Percentiles rank a stretch among this genome's conserved stretches.
Evolutionary conservation across 1,140 invertebrate genomes (phyloP).

Genomic region (Zaprionus camerounensis): DNA sequence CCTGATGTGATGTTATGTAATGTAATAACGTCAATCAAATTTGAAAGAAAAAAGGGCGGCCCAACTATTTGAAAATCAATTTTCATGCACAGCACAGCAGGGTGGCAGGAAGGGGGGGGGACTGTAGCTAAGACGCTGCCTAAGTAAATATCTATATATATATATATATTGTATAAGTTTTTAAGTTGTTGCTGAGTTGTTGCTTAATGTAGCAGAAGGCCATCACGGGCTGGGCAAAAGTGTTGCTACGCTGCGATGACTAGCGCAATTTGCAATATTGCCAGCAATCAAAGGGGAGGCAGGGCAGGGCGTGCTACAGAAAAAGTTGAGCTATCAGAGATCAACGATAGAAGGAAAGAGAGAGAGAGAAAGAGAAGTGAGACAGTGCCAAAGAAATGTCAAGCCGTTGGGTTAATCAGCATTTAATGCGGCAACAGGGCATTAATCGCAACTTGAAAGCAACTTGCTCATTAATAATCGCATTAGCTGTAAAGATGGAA

Average conservation of each 20-base stretch:
- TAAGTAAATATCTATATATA: constrained; percentile 68
- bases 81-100: constrained; percentile 47
- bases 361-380: background rate
- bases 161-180: constrained; percentile 37
- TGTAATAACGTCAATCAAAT: constrained; percentile 82
- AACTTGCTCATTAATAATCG: constrained; percentile 7
- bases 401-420: constrained; percentile 10
- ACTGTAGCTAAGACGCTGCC: constrained; percentile 12
- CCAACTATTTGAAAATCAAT: constrained; percentile 81
- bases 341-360: background rate
- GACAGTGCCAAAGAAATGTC: constrained; percentile 19
- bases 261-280: constrained; percentile 56
- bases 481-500: background rate
- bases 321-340: background rate
- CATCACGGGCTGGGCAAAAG: constrained; percentile 52
- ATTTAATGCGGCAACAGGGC: constrained; percentile 1
- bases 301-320: background rate
- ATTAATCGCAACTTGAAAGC: constrained; percentile 7
- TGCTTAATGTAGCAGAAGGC: constrained; percentile 65
- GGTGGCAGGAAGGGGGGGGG: constrained; percentile 4
- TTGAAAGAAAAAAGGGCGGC: constrained; percentile 66
- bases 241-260: constrained; percentile 58
- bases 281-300: constrained; percentile 1
- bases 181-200: constrained; percentile 51
- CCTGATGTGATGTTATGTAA: constrained; percentile 76